Percentiles rank a stretch among this genome's conserved stretches.
Evolutionary conservation across 2,113 vertebrate genomes (phyloP).

Genomic region (Dromiciops gliroides): DNA sequence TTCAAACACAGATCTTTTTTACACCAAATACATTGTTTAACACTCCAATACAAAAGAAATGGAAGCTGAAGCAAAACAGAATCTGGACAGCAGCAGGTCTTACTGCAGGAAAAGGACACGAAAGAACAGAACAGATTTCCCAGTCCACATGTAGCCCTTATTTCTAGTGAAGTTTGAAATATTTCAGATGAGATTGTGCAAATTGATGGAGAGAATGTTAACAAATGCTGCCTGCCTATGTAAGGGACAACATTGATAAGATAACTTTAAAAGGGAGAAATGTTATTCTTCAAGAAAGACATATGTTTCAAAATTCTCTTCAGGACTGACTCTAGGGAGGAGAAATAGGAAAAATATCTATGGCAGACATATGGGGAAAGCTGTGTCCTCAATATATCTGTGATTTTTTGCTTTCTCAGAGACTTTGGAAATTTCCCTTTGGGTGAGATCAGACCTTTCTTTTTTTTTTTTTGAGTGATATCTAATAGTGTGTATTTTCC

Average conservation of each 20-base stretch:
- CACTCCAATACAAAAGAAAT: not conserved
- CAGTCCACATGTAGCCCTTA: not conserved
- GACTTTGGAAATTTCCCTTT: not conserved
- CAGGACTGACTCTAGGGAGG: not conserved
- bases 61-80: not conserved
- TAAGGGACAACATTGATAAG: not conserved
- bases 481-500: not conserved
- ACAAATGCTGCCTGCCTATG: not conserved
- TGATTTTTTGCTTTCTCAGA: not conserved
- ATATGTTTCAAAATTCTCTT: not conserved
- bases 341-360: not conserved
- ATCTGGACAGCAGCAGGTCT: not conserved
- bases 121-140: not conserved
- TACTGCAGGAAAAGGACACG: not conserved
- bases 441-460: not conserved
- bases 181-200: not conserved
- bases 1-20: not conserved
- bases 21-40: not conserved
- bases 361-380: not conserved
- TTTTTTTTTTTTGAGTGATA: not conserved
- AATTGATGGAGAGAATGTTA: not conserved
- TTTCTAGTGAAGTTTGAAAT: not conserved
- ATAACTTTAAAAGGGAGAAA: not conserved
- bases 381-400: not conserved
- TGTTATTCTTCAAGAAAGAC: not conserved